These are phyloP conservation scores for Gymnopithys bicolor DNA, from an alignment of 2,797 vertebrate genomes.

Conservation along the genomic window DNA sequence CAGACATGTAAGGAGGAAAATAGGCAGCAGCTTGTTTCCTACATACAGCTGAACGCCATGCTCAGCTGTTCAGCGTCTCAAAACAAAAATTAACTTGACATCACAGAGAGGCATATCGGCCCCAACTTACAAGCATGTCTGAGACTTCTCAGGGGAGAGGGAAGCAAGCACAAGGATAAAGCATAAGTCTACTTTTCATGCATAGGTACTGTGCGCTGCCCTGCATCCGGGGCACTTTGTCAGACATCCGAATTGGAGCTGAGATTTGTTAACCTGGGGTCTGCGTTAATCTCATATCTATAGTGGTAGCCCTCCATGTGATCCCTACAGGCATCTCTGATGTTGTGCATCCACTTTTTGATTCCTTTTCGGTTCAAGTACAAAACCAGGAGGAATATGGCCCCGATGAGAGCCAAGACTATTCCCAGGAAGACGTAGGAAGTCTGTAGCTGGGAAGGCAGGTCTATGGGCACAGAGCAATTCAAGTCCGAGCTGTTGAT, in stretches of 20 bases:
- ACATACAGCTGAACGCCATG: slow-evolving; percentile 64
- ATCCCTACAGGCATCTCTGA: slow-evolving; percentile 97
- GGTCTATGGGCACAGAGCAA: slow-evolving; percentile 72
- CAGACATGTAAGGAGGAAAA: neutral
- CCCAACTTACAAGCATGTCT: slow-evolving; percentile 44
- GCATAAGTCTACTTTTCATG: slow-evolving; percentile 84
- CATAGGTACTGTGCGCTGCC: slow-evolving; percentile 76
- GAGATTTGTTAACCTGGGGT: slow-evolving; percentile 92
- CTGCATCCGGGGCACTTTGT: slow-evolving; percentile 15
- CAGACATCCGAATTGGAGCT: slow-evolving; percentile 95
- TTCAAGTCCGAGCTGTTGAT: slow-evolving; percentile 78
- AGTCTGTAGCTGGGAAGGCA: slow-evolving; percentile 89
- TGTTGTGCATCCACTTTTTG: slow-evolving; percentile 98
- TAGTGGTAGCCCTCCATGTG: slow-evolving; percentile 99
- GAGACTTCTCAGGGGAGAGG: slow-evolving; percentile 15
- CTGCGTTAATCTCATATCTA: slow-evolving; percentile 95
- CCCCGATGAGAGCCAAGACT: slow-evolving; percentile 94
- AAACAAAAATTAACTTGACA: slow-evolving; percentile 61
- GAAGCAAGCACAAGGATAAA: slow-evolving; percentile 60
- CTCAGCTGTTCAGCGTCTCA: slow-evolving; percentile 71
- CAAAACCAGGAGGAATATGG: slow-evolving; percentile 96
- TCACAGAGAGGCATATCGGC: slow-evolving; percentile 46
- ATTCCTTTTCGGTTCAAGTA: slow-evolving; percentile 98
- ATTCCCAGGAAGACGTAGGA: slow-evolving; percentile 96
- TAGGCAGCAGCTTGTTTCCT: slow-evolving; percentile 55